Evolutionary conservation across 2,113 vertebrate genomes (phyloP).

Genomic region (Hypanus sabinus): DNA sequence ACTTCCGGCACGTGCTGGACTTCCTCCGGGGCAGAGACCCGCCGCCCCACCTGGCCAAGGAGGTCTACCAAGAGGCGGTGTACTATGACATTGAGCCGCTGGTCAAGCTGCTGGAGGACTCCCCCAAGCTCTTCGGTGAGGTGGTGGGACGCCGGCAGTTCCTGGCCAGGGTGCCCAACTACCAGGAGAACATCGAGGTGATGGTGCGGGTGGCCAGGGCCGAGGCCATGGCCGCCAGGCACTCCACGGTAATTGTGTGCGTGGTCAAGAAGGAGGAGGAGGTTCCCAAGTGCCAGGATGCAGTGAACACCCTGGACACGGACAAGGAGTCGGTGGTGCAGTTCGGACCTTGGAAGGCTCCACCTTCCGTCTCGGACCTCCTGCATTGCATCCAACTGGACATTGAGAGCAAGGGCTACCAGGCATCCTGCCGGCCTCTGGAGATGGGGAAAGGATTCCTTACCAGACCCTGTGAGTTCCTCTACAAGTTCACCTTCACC

Average conservation of each 20-base stretch:
- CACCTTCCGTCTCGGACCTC: slow-evolving; percentile 55
- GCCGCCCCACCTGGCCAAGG: slow-evolving; percentile 61
- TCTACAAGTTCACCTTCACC: slow-evolving; percentile 71
- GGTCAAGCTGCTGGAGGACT: slow-evolving; percentile 75
- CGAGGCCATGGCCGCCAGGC: slow-evolving; percentile 68
- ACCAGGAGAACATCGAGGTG: slow-evolving; percentile 82
- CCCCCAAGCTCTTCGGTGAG: slow-evolving; percentile 76
- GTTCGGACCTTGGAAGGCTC: slow-evolving; percentile 82
- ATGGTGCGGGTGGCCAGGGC: slow-evolving; percentile 78
- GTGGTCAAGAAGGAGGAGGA: slow-evolving; percentile 69
- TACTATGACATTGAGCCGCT: slow-evolving; percentile 73
- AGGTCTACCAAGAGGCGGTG: slow-evolving; percentile 75
- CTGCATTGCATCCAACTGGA: slow-evolving; percentile 78
- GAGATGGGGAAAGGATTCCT: slow-evolving; percentile 58
- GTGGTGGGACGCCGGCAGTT: slow-evolving; percentile 79
- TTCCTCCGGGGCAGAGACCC: slow-evolving; percentile 70
- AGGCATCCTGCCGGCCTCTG: slow-evolving; percentile 51
- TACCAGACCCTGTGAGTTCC: slow-evolving; percentile 57
- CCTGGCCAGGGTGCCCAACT: slow-evolving; percentile 71
- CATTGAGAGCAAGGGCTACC: slow-evolving; percentile 70
- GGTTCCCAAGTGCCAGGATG: slow-evolving; percentile 50
- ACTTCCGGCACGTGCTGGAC: slow-evolving; percentile 75
- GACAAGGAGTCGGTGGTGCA: slow-evolving; percentile 75
- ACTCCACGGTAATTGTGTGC: slow-evolving; percentile 68
- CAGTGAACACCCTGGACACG: slow-evolving; percentile 59